phyloP scores from a whole-genome alignment of 2,888 invertebrate species.

The Spicauda simplicius region DNA sequence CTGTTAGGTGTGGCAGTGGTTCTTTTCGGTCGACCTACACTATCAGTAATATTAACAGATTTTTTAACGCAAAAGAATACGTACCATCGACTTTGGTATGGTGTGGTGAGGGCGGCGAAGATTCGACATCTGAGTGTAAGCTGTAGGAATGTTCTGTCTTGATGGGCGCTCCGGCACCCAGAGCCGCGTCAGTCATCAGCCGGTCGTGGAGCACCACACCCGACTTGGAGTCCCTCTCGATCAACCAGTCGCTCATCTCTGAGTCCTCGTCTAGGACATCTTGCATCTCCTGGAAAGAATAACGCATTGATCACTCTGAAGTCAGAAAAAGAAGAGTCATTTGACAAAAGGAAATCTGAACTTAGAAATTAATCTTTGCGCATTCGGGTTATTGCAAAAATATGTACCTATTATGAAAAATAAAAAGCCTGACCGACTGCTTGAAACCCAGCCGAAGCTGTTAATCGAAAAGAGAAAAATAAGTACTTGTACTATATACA shows the following conservation, averaged over 20 bases:
- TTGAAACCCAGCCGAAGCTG: too few relatives aligned
- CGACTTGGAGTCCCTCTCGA: slow-evolving; percentile 87
- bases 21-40: too few relatives aligned
- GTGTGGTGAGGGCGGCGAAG: slow-evolving; percentile 88
- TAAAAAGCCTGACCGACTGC: too few relatives aligned
- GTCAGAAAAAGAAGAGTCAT: too few relatives aligned
- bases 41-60: too few relatives aligned
- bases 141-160: slow-evolving; percentile 98
- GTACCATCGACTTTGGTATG: slow-evolving; percentile 90
- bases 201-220: slow-evolving; percentile 94
- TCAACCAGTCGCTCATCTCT: slow-evolving; percentile 88
- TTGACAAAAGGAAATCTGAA: too few relatives aligned
- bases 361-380: too few relatives aligned
- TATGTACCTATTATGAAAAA: too few relatives aligned
- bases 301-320: background rate
- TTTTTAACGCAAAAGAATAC: slow-evolving; percentile 43
- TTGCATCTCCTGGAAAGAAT: slow-evolving; percentile 83
- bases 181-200: slow-evolving; percentile 94
- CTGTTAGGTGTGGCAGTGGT: too few relatives aligned
- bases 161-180: slow-evolving; percentile 90
- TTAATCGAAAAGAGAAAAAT: too few relatives aligned
- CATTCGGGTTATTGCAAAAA: too few relatives aligned
- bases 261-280: slow-evolving; percentile 88
- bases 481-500: too few relatives aligned
- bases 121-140: slow-evolving; percentile 89